These are phyloP conservation scores for Xiphorhynchus erythropygius DNA, from an alignment of 2,797 vertebrate species.

Conservation along the genomic window DNA sequence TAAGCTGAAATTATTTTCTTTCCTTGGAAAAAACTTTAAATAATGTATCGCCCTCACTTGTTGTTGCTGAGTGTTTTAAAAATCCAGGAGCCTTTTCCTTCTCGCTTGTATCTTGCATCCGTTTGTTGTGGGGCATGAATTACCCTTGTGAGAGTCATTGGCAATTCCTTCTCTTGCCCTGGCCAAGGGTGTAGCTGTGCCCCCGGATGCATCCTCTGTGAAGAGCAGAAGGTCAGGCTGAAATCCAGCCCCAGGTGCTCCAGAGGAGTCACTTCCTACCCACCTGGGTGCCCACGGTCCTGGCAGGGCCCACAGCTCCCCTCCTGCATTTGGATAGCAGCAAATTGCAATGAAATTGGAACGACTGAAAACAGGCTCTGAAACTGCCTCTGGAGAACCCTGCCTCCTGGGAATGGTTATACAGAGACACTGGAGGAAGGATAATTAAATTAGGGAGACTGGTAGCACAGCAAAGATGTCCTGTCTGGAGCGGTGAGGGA, in stretches of 20 bases:
- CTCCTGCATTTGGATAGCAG: neutral
- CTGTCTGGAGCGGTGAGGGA: neutral
- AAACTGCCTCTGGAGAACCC: neutral
- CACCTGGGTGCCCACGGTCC: rapidly evolving
- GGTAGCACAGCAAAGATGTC: neutral
- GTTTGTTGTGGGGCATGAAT: neutral
- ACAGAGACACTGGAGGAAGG: neutral
- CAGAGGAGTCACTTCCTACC: neutral
- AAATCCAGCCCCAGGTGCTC: neutral
- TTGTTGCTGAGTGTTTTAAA: neutral
- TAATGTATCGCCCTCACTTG: neutral
- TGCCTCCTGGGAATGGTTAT: neutral
- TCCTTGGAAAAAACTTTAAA: constrained; percentile 36
- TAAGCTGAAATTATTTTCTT: constrained; percentile 60
- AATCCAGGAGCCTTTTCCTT: neutral
- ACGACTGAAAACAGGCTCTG: neutral
- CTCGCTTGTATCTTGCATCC: neutral
- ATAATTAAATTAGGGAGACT: neutral
- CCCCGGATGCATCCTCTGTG: neutral
- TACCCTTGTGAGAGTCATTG: neutral
- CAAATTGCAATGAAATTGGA: neutral
- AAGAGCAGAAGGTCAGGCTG: neutral
- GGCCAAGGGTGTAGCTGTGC: neutral
- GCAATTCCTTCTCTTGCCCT: neutral
- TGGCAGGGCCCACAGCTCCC: rapidly evolving